These are phyloP conservation scores for Argyresthia albistria DNA, from an alignment of 2,888 invertebrate genomes.

Conservation along the genomic window DNA sequence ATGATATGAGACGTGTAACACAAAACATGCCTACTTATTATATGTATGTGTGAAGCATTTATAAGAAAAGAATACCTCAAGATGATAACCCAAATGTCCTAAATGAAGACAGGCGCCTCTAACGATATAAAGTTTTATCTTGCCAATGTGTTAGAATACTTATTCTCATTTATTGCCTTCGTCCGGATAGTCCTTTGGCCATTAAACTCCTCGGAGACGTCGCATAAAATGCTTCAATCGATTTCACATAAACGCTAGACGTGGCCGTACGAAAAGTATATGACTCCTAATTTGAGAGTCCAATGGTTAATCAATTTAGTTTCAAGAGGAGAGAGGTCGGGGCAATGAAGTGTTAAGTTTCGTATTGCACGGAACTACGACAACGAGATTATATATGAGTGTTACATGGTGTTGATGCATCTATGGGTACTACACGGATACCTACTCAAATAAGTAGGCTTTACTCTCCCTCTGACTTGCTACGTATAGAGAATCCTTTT, in stretches of 20 bases:
- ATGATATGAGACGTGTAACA: too few species aligned
- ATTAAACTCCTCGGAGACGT: constrained; percentile 67
- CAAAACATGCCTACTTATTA: too few species aligned
- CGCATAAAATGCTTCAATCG: constrained; percentile 65
- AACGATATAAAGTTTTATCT: constrained; percentile 38
- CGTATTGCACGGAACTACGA: not conserved
- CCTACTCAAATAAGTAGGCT: too few species aligned
- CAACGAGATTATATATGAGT: not conserved
- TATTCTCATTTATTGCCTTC: constrained; percentile 58
- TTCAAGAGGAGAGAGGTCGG: not conserved
- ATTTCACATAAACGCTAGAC: constrained; percentile 69
- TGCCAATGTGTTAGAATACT: constrained; percentile 1
- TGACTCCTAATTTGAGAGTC: constrained; percentile 45
- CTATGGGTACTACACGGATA: not conserved
- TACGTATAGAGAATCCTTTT: too few species aligned
- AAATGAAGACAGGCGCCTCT: not conserved
- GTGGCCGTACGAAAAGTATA: constrained; percentile 50
- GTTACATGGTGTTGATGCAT: too few species aligned
- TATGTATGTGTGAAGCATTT: too few species aligned
- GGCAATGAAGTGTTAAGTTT: not conserved
- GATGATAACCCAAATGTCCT: too few species aligned
- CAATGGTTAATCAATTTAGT: constrained; percentile 23
- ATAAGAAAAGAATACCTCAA: too few species aligned
- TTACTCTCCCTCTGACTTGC: too few species aligned
- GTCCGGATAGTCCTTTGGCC: constrained; percentile 58